Evolutionary conservation across 1,140 invertebrate genomes (phyloP), one percentile per base, ranked within the genome.

Genomic region (Eciton burchellii): DNA sequence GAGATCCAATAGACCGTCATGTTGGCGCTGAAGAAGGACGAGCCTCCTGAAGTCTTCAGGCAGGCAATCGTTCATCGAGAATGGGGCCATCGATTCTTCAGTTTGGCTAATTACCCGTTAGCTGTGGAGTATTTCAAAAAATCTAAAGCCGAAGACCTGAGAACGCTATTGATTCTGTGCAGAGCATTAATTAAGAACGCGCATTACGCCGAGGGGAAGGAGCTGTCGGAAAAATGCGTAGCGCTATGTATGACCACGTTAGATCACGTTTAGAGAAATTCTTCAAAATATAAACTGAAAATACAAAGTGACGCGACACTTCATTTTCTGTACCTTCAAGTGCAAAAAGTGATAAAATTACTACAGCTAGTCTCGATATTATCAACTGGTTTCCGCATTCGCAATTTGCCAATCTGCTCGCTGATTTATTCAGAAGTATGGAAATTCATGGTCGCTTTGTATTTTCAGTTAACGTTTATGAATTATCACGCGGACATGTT

Each of bases 41-140:
- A 89, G 43, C 24, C 9, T 0, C 63, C 73, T 0, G 60, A 82
- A 41, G 41, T 90, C 60, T 91, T 91, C 70, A 66, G 76, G 26
- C 88, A 86, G 11, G 57, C 86, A 4, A 83, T 87, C 21, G 77
- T 91, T 19, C 91, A 93, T 79, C 86, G 92, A 9, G 91, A 93
- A 90, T 92, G 91, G 91, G 92, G 88, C 3, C 86, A 82, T 19
- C 82, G 85, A 35, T 85, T 93, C 26, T 77, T 83, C 0, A 82
- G 49, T 6, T 72, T 88, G 1, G 86, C 88, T 3, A 84, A 81
- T 26, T 88, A 85, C 5, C 11, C 72, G 6, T 19, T 81, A 3
- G 89, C 89, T 0, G 87, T 92, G 63, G 9, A 81, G 0, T 90
- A 89, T 29, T 93, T 92, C 71, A 35, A 88, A 21, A 89, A 89